Evolutionary conservation across 1,140 invertebrate genomes (phyloP).

Genomic region (Bombus consobrinus): DNA sequence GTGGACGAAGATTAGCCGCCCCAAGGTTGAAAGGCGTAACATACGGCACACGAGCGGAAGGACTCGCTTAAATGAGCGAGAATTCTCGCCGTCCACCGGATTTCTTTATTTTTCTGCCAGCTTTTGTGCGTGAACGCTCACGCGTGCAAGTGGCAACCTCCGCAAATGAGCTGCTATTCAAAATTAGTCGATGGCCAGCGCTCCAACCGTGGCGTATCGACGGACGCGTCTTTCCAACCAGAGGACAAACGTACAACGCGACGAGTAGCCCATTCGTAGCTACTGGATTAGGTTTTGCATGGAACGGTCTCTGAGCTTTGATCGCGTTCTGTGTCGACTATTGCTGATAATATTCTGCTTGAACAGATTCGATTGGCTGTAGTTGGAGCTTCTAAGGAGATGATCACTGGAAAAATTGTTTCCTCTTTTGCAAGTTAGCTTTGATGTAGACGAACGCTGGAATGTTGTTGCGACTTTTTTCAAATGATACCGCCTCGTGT

Average conservation of each 20-base stretch:
- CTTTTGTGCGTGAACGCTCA: not conserved
- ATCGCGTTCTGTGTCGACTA: not conserved
- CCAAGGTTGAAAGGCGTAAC: constrained; percentile 49
- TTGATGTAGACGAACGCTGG: no score
- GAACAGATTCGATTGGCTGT: no score
- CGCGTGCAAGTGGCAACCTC: not conserved
- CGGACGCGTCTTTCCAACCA: constrained; percentile 18
- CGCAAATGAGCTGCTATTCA: constrained; percentile 74
- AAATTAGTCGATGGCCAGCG: constrained; percentile 67
- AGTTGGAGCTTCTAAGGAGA: no score
- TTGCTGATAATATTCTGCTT: not conserved
- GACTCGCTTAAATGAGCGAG: constrained; percentile 19
- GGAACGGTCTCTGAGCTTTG: not conserved
- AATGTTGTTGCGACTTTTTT: no score
- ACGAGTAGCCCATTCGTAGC: not conserved
- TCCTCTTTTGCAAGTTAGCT: not conserved
- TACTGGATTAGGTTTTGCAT: not conserved
- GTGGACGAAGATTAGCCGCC: constrained; percentile 23
- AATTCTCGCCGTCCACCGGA: constrained; percentile 21
- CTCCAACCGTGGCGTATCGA: constrained; percentile 38
- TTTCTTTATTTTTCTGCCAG: constrained; percentile 21
- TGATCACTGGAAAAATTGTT: not conserved
- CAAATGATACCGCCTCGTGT: no score
- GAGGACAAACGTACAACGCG: not conserved
- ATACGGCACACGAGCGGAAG: constrained; percentile 54